Evolutionary conservation across 1,140 invertebrate genomes (phyloP), one percentile per base, ranked within the genome.

Genomic region (Drosophila lowei): DNA sequence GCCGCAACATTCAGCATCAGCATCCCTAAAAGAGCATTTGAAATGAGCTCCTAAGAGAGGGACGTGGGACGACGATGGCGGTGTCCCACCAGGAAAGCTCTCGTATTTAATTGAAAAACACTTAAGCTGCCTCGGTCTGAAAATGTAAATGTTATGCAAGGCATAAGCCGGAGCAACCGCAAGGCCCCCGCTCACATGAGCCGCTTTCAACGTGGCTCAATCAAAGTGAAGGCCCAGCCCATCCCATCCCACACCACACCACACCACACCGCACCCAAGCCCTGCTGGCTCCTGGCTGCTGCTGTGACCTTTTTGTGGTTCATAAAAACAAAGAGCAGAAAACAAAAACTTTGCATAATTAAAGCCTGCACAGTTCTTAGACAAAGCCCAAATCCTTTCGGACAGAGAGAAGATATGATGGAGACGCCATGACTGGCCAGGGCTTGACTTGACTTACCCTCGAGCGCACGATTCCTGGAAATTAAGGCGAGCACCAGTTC

Each of bases 391-490:
- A 71, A 79, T 79, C 77, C 34, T 13, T 38, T 38, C 4, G 34
- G 34, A 38, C 34, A 38, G 34, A 38, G 34, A 38, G 34, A 38
- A 38, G 34, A 38, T 13, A 38, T 38, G 11, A 38, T 11, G 75
- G 86, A 61, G 38, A 68, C 68, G 25, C 59, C 77, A 64, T 68
- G 72, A 72, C 62, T 76, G 73, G 67, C 70, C 75, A 73, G 11
- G 9, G 11, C 34, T 38, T 38, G 34, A 38, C 34, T 34, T 38
- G 11, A 85, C 93, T 92, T 93, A 97, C 97, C 96, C 96, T 97
- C 96, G 8, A 97, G 93, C 67, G 95, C 95, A 92, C 97, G 97
- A 92, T 97, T 97, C 85, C 96, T 94, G 15, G 96, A 95, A 43
- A 97, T 93, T 21, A 97, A 93, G 1, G 96, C 96, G 3, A 97